Percentiles rank a stretch among this genome's conserved stretches.
These are phyloP conservation scores for Myanophis thanlyinensis DNA, from an alignment of 2,113 vertebrate species.

Conservation along the genomic window DNA sequence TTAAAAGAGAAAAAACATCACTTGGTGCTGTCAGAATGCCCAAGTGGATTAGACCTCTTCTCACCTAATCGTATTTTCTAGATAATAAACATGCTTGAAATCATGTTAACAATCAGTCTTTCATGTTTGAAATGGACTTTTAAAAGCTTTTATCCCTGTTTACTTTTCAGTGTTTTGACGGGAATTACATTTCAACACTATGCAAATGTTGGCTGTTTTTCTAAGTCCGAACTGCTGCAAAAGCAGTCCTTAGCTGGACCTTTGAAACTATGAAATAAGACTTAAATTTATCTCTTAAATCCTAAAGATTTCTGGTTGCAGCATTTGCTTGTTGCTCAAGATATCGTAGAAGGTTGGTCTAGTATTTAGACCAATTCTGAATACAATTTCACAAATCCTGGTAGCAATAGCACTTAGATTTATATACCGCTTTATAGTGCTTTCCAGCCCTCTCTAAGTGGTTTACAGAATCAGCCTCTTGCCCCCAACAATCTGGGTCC, in stretches of 20 bases:
- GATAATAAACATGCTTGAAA: constrained; percentile 5
- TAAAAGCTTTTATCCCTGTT: constrained; percentile 12
- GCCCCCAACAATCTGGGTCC: too few relatives aligned
- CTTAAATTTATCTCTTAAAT: background rate
- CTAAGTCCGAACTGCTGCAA: background rate
- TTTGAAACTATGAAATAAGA: constrained; percentile 5
- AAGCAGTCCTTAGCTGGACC: background rate
- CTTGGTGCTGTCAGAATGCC: background rate
- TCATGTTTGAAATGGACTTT: constrained; percentile 15
- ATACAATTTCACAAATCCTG: background rate
- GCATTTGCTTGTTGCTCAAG: fast-evolving
- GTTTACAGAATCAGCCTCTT: too few relatives aligned
- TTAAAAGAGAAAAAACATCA: background rate
- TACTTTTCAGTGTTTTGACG: background rate
- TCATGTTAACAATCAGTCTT: background rate
- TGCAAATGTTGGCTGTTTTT: background rate
- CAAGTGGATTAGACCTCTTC: background rate
- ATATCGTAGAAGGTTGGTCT: background rate
- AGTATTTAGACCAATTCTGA: background rate
- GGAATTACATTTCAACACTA: background rate
- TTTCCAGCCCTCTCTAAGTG: too few relatives aligned
- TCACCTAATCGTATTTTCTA: constrained; percentile 4
- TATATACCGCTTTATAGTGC: too few relatives aligned
- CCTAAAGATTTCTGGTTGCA: background rate
- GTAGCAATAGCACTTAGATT: too few relatives aligned